Evolutionary conservation across 2,888 invertebrate species (phyloP), one percentile per base, ranked within the genome.

Genomic region (Unio delphinus): DNA sequence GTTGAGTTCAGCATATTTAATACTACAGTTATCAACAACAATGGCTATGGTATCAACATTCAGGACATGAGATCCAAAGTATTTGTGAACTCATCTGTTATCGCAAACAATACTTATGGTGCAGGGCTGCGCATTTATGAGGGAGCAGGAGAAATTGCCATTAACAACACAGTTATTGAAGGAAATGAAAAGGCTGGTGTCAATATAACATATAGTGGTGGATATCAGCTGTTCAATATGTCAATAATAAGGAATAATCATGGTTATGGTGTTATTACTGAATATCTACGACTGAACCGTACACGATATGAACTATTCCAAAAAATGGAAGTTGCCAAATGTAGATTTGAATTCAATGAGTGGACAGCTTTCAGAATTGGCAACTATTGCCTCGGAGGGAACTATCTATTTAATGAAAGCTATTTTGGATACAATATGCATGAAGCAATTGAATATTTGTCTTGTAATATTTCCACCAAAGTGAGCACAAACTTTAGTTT

Each of bases 161-260:
- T 99, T 4, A 98, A 98, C 28, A 94, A 95, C 82, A 96, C 96
- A 77, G 92, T 94, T 83, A 94, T 99, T 79, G 94, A 95, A 26
- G 95, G 95, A 81, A 99, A 99, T 89, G 75, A 75, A 23, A 82
- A 83, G 55, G 76, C 80, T 85, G 99, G 99, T 0, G 92, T 99
- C 17, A 99, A 99, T 89, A 94, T 99, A 18, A 97, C 98, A 0
- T 96, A 96, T 73, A 95, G 95, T 4, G 99, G 99, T 0, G 99
- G 99, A 1, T 95, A 95, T 82, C 93, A 96, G 75, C 97, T 99
- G 86, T 93, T 99, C 73, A 98, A 98, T 18, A 92, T 94, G 80
- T 95, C 96, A 61, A 94, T 93, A 45, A 91, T 99, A 34, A 95
- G 94, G 65, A 95, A 95, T 0, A 99, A 99, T 90, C 92, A 93